phyloP scores from a whole-genome alignment of 2,797 vertebrate species.

The Clamator glandarius region DNA sequence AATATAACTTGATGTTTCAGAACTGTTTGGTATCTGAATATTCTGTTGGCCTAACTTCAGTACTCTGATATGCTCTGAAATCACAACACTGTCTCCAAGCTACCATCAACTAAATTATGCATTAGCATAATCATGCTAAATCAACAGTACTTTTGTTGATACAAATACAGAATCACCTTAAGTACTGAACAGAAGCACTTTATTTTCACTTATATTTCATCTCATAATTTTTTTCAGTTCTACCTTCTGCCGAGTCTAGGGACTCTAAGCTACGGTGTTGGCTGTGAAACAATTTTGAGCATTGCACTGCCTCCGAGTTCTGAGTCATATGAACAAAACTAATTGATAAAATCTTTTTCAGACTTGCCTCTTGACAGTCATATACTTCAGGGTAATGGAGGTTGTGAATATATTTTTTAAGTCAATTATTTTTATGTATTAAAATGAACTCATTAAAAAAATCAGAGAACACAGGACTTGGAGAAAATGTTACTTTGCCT shows the following conservation, averaged over 20 bases:
- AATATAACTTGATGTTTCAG: not conserved
- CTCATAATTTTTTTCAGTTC: not conserved
- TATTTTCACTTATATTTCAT: not conserved
- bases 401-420: not conserved
- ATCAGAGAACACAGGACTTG: not conserved
- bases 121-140: not conserved
- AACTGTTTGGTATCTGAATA: not conserved
- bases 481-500: not conserved
- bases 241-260: not conserved
- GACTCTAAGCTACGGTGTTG: not conserved
- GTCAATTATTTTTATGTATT: not conserved
- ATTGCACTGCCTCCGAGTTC: not conserved
- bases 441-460: not conserved
- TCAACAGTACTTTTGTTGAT: not conserved
- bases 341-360: not conserved
- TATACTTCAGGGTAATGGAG: not conserved
- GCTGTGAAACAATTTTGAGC: not conserved
- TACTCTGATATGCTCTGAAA: not conserved
- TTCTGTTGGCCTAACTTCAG: not conserved
- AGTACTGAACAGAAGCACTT: not conserved
- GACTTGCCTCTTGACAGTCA: not conserved
- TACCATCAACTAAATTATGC: not conserved
- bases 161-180: not conserved
- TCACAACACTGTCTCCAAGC: not conserved
- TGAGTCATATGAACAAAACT: not conserved